These are phyloP conservation scores for Brachypalpus laphriformis DNA, from an alignment of 2,888 invertebrate genomes.

Conservation along the genomic window DNA sequence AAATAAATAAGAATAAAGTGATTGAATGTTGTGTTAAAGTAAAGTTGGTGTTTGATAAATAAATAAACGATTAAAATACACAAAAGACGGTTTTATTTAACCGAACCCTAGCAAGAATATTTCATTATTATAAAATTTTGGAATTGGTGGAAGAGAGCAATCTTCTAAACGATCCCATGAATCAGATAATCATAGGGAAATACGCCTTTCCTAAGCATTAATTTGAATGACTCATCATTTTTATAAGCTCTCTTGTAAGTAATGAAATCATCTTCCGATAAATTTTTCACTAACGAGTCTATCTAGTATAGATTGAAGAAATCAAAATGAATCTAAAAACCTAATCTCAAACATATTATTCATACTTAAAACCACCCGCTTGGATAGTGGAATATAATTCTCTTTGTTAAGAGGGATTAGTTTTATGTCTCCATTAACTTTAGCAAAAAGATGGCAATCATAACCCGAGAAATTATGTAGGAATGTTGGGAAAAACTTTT, in stretches of 20 bases:
- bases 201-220: constrained; percentile 76
- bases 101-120: too few relatives aligned
- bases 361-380: too few relatives aligned
- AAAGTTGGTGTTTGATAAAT: too few relatives aligned
- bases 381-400: background rate
- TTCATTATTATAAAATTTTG: constrained; percentile 75
- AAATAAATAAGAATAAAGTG: too few relatives aligned
- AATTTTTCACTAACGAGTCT: constrained; percentile 22
- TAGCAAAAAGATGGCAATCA: too few relatives aligned
- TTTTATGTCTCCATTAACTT: background rate
- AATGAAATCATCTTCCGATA: constrained; percentile 12
- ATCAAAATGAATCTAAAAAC: background rate
- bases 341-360: background rate
- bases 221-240: too few relatives aligned
- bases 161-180: constrained; percentile 45
- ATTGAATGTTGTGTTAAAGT: too few relatives aligned
- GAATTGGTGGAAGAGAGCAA: constrained; percentile 61
- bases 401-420: background rate
- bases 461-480: too few relatives aligned
- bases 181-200: constrained; percentile 77
- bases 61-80: too few relatives aligned
- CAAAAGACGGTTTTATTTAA: too few relatives aligned
- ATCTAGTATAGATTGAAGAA: constrained; percentile 34
- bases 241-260: constrained; percentile 4
- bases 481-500: too few relatives aligned